Base-by-base conservation (phyloP, 2,113 vertebrate genomes). In the Rattus norvegicus region DNA sequence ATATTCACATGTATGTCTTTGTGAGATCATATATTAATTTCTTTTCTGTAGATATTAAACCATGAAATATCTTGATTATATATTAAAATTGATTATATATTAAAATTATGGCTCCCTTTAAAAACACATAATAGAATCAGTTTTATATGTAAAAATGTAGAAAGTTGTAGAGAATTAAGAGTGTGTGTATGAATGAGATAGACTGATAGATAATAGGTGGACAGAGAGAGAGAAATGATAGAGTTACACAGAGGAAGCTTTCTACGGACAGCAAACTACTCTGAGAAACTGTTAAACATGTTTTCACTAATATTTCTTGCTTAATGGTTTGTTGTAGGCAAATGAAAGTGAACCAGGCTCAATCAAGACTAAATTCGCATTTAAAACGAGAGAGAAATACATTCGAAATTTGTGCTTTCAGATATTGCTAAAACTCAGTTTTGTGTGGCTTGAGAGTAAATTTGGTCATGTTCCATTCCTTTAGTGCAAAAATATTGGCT, bases 361-460 rank as follows among this genome's bases (percentile, higher is more conserved):
- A 83, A 94, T 77, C 43, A 92, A 87, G 54, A 81, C 8, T 28
- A 36, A 76, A 43, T 83, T 54, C 93, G 39, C 43, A 49, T 65
- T 73, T 43, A 93, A 94, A 90, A 90, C 88, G n/a, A 56, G 67
- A 75, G 70, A 65, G 70, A 93, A 85, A 85, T 16, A 8, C 54
- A 69, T 86, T 89, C 92, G 36, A 75, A 94, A 93, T 83, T 69
- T 83, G 19, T 83, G 26, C 94, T 97, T 95, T 69, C 63, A 85
- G 43, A 65, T 91, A 52, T 80, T 92, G 28, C 52, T 79, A 86
- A 93, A 33, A 85, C 17, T 33, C 59, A 93, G 24, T 52, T 30
- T 26, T 85, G 17, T 91, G 83, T 95, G 73, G 2, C 43, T 93
- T 88, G 73, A 33, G 65, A 88, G 30, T 92, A 75, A 85, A 76